Percentiles rank a stretch among this genome's conserved stretches.
Evolutionary conservation across 2,113 vertebrate species (phyloP).

Genomic region (chimpanzee (Pan troglodytes)): NHGRI_mPanTro3-v2.1_pri NC_072409.2:4374501-4375000

Average conservation of each 20-base stretch:
- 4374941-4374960: not conserved
- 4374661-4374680: too few species aligned
- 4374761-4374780: too few species aligned
- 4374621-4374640: fast-evolving
- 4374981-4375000: fast-evolving
- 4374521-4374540: fast-evolving
- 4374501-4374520: not conserved
- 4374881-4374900: fast-evolving
- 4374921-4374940: fast-evolving
- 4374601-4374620: not conserved
- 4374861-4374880: not conserved
- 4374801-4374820: too few species aligned
- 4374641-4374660: fast-evolving
- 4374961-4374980: fast-evolving
- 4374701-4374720: too few species aligned
- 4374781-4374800: too few species aligned
- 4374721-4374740: too few species aligned
- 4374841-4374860: too few species aligned
- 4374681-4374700: too few species aligned
- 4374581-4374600: not conserved
- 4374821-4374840: too few species aligned
- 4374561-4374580: not conserved
- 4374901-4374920: not conserved
- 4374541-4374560: too few species aligned
- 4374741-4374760: too few species aligned